Conservation (phyloP, 2,888 invertebrate species). For the Pinctada fucata region DNA sequence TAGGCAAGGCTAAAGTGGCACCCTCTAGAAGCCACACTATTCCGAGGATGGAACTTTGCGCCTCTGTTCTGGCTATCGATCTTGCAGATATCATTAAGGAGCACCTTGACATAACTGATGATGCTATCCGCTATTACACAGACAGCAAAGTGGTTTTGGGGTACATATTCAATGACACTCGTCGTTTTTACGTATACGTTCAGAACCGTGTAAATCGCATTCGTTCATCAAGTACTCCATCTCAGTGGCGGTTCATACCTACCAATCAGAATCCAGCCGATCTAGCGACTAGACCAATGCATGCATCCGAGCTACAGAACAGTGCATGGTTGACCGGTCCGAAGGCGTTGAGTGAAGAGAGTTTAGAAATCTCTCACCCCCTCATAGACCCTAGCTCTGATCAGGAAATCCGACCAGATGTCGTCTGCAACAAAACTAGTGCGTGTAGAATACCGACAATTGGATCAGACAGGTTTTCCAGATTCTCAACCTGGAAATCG, state of each 20-base stretch:
- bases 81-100: not conserved
- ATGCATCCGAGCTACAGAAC: not conserved
- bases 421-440: not conserved
- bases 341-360: not conserved
- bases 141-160: slow-evolving; percentile 1
- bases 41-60: slow-evolving; percentile 51
- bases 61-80: slow-evolving; percentile 20
- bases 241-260: slow-evolving; percentile 20
- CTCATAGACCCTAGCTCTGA: slow-evolving; percentile 9
- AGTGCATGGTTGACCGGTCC: slow-evolving; percentile 3
- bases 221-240: not conserved
- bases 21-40: slow-evolving; percentile 45
- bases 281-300: slow-evolving; percentile 5
- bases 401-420: slow-evolving; percentile 5
- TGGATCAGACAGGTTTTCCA: slow-evolving; percentile 14
- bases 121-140: not conserved
- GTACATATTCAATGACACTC: too few relatives aligned
- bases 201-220: slow-evolving; percentile 18
- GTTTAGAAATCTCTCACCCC: not conserved
- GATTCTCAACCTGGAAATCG: not conserved
- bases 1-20: slow-evolving; percentile 49
- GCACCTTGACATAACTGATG: not conserved
- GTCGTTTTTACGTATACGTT: slow-evolving; percentile 27
- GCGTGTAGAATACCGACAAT: not conserved
- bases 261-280: slow-evolving; percentile 28